Evolutionary conservation across 2,888 invertebrate species (phyloP).

Genomic region (Caenorhabditis sulstoni): DNA sequence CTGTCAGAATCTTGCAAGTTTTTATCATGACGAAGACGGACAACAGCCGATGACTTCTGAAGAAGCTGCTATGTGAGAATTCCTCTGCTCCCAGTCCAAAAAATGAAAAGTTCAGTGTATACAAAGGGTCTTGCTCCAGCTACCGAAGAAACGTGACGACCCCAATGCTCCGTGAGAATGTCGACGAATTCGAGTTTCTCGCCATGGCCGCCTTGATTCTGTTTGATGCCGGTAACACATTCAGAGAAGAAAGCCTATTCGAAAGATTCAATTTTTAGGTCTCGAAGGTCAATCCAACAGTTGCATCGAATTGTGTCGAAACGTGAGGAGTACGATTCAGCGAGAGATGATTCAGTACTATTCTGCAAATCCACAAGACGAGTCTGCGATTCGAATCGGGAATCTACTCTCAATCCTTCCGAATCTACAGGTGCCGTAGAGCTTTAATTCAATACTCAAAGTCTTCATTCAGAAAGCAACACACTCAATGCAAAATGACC

Average conservation of each 20-base stretch:
- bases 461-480: conserved; percentile 27
- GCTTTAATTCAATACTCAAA: no score
- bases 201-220: conserved; percentile 25
- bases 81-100: neutral
- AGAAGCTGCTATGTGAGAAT: conserved; percentile 19
- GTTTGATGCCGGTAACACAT: conserved; percentile 11
- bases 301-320: conserved; percentile 3
- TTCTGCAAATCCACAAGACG: neutral
- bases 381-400: conserved; percentile 16
- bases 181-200: conserved; percentile 32
- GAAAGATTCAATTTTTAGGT: neutral
- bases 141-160: conserved; percentile 30
- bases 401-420: conserved; percentile 29
- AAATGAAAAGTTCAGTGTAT: conserved; percentile 6
- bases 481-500: conserved; percentile 22
- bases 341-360: conserved; percentile 38
- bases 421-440: conserved; percentile 7
- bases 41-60: conserved; percentile 5
- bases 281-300: conserved; percentile 30
- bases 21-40: conserved; percentile 22
- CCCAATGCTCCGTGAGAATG: conserved; percentile 31
- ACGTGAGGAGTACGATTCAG: conserved; percentile 23
- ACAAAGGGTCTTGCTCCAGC: conserved; percentile 17
- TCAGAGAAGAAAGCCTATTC: no score
- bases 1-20: conserved; percentile 26